Conservation (phyloP, 2,797 vertebrate genomes). For the Natrix natrix region DNA sequence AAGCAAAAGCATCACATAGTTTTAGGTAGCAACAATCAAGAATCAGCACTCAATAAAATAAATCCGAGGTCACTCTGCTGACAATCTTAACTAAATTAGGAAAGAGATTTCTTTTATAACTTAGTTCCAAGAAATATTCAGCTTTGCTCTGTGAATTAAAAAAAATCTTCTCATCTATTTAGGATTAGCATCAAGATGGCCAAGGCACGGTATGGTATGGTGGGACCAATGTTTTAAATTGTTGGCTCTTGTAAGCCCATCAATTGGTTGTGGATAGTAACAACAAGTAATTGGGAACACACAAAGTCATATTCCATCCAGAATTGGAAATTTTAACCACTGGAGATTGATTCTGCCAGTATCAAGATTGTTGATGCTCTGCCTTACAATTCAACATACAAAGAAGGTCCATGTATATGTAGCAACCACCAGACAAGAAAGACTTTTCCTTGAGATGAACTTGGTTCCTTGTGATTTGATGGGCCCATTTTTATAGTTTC, state of each 20-base stretch:
- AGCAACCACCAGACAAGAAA: neutral
- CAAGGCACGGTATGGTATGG: neutral
- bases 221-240: neutral
- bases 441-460: neutral
- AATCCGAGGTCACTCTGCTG: neutral
- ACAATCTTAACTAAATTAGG: neutral
- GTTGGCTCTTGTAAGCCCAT: neutral
- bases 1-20: constrained; percentile 15
- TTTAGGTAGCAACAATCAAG: neutral
- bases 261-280: neutral
- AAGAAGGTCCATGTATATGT: neutral
- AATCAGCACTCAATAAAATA: neutral
- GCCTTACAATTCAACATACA: neutral
- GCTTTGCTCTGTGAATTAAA: neutral
- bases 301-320: neutral
- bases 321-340: neutral
- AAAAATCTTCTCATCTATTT: neutral
- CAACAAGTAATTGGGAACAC: neutral
- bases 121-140: neutral
- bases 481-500: neutral
- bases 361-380: neutral
- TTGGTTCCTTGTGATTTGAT: neutral
- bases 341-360: neutral
- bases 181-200: neutral
- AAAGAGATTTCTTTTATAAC: accelerated